Base-by-base conservation (phyloP, 2,888 invertebrate genomes). In the Lochmaea capreae region DNA sequence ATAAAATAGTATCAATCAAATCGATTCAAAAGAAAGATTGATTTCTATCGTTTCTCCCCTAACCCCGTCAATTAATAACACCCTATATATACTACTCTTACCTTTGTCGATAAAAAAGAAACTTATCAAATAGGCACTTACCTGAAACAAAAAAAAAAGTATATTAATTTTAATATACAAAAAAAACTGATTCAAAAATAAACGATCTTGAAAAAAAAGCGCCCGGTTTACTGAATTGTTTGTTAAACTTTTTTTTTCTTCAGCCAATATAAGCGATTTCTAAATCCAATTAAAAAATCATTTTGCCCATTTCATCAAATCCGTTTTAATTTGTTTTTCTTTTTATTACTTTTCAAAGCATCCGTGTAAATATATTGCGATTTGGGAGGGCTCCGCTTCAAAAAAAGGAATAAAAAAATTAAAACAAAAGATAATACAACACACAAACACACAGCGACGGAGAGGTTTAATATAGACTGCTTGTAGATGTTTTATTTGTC, bases 361-460 rank as follows among this genome's bases (percentile, higher is more conserved):
- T 61, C n/a, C 61, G n/a, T 39, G 61, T 52, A 70, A 62, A 65
- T 58, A 71, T 71, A 65, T 71, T 65, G 58, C 65, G 65, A 58
- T 71, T 46, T 65, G 46, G 10, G 18, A 57, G 42, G 54, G 33
- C 49, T n/a, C 12, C 61, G 11, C 33, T 39, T 69, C 42, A 12
- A n/a, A 43, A 71, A 49, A 43, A 54, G 58, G 33, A 62, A 69
- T 18, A 18, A 69, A 69, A 52, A 59, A 22, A n/a, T n/a, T n/a
- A 22, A 52, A 54, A 63, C 18, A 52, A 69, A 42, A 59, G 18
- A 16, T 18, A 10, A 42, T 22, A 43, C 10, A 58, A 1, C 9
- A 39, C 43, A 18, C 62, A 43, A 58, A 1, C 9, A 39, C 43
- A 18, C 62, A 43, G 18, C 16, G 62, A 3, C 62, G 62, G 39